phyloP scores from a whole-genome alignment of 2,797 vertebrate genomes.

The Setipinna tenuifilis region DNA sequence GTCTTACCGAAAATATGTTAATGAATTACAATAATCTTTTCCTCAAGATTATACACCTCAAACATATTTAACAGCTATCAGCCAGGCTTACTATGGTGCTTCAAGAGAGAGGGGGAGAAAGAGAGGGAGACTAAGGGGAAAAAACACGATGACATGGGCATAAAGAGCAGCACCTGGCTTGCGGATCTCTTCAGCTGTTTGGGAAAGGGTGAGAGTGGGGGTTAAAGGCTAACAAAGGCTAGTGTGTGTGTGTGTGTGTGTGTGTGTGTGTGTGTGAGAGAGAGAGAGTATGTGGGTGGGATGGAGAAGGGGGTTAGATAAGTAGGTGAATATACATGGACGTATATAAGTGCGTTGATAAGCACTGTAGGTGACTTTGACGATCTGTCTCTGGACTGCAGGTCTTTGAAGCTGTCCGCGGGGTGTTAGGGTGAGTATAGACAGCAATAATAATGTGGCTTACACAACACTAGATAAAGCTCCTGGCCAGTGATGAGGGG shows the following conservation, averaged over 20 bases:
- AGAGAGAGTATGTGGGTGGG: not conserved
- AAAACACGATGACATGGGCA: not conserved
- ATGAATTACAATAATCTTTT: not conserved
- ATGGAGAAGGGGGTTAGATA: not conserved
- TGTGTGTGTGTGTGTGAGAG: constrained; percentile 11
- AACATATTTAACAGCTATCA: not conserved
- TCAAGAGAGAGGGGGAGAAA: not conserved
- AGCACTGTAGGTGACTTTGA: too few relatives aligned
- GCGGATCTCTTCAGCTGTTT: constrained; percentile 4
- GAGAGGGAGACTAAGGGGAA: not conserved
- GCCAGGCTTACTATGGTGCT: not conserved
- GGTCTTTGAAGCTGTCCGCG: not conserved
- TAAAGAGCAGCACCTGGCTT: constrained; percentile 10
- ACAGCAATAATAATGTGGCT: not conserved
- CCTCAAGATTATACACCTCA: not conserved
- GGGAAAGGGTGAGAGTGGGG: not conserved
- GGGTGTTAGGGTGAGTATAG: not conserved
- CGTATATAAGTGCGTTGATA: too few relatives aligned
- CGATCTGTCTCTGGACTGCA: not conserved
- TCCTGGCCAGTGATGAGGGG: not conserved
- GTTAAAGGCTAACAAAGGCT: not conserved
- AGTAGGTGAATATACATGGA: not conserved
- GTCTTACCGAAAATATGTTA: not conserved
- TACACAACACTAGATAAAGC: not conserved
- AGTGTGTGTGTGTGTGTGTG: not conserved